Conservation (phyloP, 1,140 invertebrate species). For the Dicyema japonicum region DNA sequence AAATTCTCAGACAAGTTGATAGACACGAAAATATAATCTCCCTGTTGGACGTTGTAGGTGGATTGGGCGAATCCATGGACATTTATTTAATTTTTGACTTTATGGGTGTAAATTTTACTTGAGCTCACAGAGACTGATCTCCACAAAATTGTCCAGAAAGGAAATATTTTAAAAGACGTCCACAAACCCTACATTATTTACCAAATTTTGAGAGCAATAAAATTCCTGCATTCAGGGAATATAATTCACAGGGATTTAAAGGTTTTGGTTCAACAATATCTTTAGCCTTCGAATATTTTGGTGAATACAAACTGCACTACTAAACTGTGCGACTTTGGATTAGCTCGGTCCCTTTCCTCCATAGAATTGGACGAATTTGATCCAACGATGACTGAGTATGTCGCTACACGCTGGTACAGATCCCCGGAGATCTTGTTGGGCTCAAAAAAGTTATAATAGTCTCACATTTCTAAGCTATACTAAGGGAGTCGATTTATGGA, state of each 20-base stretch:
- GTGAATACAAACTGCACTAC: constrained; percentile 30
- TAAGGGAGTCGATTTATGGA: constrained; percentile 3
- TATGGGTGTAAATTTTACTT: constrained; percentile 34
- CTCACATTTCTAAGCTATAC: constrained; percentile 12
- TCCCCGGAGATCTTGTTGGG: constrained; percentile 3
- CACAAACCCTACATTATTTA: constrained; percentile 68
- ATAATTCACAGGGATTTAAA: constrained; percentile 59
- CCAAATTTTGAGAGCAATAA: constrained; percentile 52
- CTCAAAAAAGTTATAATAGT: no score
- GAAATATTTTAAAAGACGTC: constrained; percentile 48
- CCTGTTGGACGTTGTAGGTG: constrained; percentile 46
- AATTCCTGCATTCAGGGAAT: constrained; percentile 61
- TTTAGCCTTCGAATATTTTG: constrained; percentile 32
- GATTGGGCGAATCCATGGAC: constrained; percentile 45
- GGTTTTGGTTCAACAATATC: constrained; percentile 7
- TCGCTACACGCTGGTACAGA: constrained; percentile 4
- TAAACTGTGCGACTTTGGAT: constrained; percentile 53
- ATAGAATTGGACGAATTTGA: constrained; percentile 31
- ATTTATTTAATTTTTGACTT: constrained; percentile 72
- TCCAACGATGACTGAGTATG: constrained; percentile 5
- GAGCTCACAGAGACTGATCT: constrained; percentile 53
- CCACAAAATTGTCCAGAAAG: constrained; percentile 57
- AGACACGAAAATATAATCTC: constrained; percentile 61
- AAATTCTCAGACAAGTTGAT: constrained; percentile 50
- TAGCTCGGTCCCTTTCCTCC: constrained; percentile 39